A percentile compares a stretch with the other conserved stretches of the same genome.
phyloP scores from a whole-genome alignment of 2,113 vertebrate genomes.

The Sardina pilchardus region DNA sequence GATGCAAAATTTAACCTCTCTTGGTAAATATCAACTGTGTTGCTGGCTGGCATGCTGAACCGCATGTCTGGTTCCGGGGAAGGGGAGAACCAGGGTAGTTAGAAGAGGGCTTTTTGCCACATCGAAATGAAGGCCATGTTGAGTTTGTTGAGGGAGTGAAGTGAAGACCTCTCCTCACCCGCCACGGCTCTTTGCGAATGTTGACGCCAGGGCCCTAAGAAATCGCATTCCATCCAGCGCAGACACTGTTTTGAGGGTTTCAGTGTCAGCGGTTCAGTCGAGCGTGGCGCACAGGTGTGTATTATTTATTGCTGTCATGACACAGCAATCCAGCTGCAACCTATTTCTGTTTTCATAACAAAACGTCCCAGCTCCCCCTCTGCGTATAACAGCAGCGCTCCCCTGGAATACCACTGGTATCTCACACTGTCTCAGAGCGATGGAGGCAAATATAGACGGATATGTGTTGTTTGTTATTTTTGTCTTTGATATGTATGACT shows the following conservation, averaged over 20 bases:
- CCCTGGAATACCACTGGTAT: not conserved
- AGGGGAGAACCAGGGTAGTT: not conserved
- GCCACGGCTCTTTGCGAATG: not conserved
- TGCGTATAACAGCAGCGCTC: not conserved
- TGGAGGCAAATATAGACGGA: not conserved
- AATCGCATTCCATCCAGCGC: not conserved
- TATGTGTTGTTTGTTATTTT: not conserved
- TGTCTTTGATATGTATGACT: not conserved
- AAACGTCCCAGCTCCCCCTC: not conserved
- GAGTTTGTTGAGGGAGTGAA: not conserved
- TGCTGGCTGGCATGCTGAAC: not conserved
- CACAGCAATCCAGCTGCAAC: conserved; percentile 8
- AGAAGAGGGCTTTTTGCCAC: not conserved
- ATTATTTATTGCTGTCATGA: not conserved
- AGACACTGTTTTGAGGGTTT: not conserved
- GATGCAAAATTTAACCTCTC: conserved; percentile 16
- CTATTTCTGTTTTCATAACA: not conserved
- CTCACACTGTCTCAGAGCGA: not conserved
- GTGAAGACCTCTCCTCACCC: not conserved
- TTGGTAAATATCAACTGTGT: not conserved
- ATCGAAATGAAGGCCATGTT: not conserved
- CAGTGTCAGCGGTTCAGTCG: not conserved
- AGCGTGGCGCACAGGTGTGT: not conserved
- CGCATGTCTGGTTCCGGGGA: not conserved
- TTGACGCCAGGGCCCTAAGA: not conserved